A percentile compares a stretch with the other conserved stretches of the same genome.
These are phyloP conservation scores for Flexamia atlantica DNA, from an alignment of 2,888 invertebrate species.

Conservation along the genomic window DNA sequence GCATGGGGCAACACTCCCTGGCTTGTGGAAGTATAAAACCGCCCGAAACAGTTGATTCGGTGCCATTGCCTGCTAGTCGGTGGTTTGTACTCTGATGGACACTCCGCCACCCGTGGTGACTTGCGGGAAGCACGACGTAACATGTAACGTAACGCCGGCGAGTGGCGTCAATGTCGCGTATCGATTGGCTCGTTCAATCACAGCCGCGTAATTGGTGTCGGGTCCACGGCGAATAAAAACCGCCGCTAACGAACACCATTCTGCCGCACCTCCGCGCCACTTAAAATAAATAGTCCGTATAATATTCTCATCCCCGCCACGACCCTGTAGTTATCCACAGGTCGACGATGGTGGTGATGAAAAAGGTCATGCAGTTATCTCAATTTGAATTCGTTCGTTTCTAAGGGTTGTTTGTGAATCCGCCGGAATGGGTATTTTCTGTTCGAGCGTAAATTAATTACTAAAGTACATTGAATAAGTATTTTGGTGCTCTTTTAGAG, in stretches of 20 bases:
- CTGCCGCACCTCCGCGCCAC: neutral
- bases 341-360: neutral
- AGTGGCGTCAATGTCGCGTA: neutral
- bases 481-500: too few species aligned
- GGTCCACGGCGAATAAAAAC: slow-evolving; percentile 14
- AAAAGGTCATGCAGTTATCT: neutral
- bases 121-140: too few species aligned
- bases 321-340: neutral
- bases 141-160: neutral
- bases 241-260: slow-evolving; percentile 39
- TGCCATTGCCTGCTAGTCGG: too few species aligned
- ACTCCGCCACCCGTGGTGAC: too few species aligned
- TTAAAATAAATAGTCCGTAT: neutral
- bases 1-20: too few species aligned
- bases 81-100: too few species aligned
- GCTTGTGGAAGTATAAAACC: too few species aligned
- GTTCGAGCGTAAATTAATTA: too few species aligned
- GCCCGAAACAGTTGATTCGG: too few species aligned
- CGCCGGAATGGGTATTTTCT: too few species aligned
- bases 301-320: neutral
- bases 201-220: slow-evolving; percentile 40
- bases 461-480: too few species aligned
- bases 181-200: slow-evolving; percentile 28
- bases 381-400: neutral
- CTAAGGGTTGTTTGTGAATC: too few species aligned